Conservation (phyloP, 2,888 invertebrate species). For the Tiliacea aurago region DNA sequence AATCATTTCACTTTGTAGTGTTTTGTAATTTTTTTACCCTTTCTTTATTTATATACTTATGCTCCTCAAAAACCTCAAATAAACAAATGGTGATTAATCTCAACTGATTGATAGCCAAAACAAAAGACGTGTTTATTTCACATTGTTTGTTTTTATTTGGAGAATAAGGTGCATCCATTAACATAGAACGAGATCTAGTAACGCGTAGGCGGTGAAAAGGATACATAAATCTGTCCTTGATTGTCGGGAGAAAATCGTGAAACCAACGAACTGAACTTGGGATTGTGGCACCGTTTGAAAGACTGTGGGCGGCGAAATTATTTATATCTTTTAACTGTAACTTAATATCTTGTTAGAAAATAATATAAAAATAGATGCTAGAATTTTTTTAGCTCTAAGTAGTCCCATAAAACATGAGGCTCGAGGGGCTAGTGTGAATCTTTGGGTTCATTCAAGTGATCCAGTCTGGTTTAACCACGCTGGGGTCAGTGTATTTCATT, state of each 20-base stretch:
- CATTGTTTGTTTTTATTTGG: constrained; percentile 37
- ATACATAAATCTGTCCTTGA: constrained; percentile 83
- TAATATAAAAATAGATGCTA: constrained; percentile 8
- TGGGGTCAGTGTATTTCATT: too few species aligned
- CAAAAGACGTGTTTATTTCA: constrained; percentile 10
- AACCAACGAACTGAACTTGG: constrained; percentile 74
- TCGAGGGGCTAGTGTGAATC: too few species aligned
- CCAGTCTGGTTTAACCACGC: too few species aligned
- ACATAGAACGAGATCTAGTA: constrained; percentile 70
- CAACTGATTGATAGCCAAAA: constrained; percentile 15
- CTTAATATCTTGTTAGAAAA: constrained; percentile 51
- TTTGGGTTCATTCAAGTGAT: too few species aligned
- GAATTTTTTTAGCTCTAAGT: too few species aligned
- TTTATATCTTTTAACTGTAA: constrained; percentile 66
- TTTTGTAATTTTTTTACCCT: too few species aligned
- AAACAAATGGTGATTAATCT: constrained; percentile 4
- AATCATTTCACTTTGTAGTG: too few species aligned
- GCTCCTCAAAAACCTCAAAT: background rate
- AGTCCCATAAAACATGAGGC: too few species aligned
- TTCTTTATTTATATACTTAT: too few species aligned
- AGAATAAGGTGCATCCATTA: constrained; percentile 67
- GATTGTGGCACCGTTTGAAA: constrained; percentile 73
- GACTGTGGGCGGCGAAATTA: constrained; percentile 79
- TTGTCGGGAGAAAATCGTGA: constrained; percentile 82
- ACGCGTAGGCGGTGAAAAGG: constrained; percentile 79